Conservation (phyloP, 2,888 invertebrate species). For the Pomacea canaliculata region DNA sequence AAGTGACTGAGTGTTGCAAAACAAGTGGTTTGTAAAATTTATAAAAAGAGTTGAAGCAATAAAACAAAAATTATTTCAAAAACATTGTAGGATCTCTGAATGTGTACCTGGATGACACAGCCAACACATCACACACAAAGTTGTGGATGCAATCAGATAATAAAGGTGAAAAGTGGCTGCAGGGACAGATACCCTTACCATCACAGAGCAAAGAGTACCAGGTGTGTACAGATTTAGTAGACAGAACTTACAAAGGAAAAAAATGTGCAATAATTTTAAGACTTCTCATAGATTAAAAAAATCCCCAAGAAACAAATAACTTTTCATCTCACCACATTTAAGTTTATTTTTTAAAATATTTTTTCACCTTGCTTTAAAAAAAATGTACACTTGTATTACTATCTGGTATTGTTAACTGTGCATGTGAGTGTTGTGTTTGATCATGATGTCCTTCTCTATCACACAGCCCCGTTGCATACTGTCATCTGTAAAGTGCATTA, state of each 20-base stretch:
- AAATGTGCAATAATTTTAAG: too few relatives aligned
- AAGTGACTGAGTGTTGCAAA: too few relatives aligned
- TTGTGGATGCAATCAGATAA: slow-evolving; percentile 52
- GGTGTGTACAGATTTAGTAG: slow-evolving; percentile 28
- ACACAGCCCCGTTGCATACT: too few relatives aligned
- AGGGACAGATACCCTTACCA: slow-evolving; percentile 50
- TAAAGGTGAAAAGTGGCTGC: slow-evolving; percentile 58
- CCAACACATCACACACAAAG: slow-evolving; percentile 25
- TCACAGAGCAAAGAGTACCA: slow-evolving; percentile 33
- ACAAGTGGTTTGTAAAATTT: too few relatives aligned
- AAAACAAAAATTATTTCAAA: not conserved
- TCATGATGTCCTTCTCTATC: not conserved
- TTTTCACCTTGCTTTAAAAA: not conserved
- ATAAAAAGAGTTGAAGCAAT: not conserved
- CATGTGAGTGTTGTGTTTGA: not conserved
- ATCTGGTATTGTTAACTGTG: not conserved
- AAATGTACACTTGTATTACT: not conserved
- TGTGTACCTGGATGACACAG: slow-evolving; percentile 44
- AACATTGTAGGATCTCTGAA: slow-evolving; percentile 45
- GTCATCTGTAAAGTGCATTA: too few relatives aligned
- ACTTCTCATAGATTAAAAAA: too few relatives aligned
- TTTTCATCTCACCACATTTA: not conserved
- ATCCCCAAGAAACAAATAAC: too few relatives aligned
- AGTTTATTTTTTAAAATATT: not conserved
- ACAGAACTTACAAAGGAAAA: too few relatives aligned